Base-by-base conservation (phyloP, 1,140 invertebrate genomes). In the Pseudomyrmex sp. region DNA sequence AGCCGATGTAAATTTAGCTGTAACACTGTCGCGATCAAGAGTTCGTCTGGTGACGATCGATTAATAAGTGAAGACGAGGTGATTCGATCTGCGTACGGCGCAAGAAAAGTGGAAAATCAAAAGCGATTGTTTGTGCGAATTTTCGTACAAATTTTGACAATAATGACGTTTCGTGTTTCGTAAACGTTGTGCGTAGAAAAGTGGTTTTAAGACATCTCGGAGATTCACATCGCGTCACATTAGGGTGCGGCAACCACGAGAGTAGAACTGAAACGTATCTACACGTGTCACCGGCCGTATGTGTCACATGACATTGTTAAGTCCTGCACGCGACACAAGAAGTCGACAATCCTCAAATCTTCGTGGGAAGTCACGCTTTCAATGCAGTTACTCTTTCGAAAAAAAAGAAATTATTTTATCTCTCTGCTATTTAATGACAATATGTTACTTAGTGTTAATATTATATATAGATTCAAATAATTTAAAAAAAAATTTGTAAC, bases 101-200 rank as follows among this genome's bases (percentile, higher is more conserved):
- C 4, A 2, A 26, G 75, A 12, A 44, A 50, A 72, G 76, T 80
- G 76, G 52, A 50, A 70, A 70, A 61, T 20, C 44, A 46, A 56
- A 80, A 80, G 35, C 76, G 76, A 23, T 70, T 72, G n/a, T 80
- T 79, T 61, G 76, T 80, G 76, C 66, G 23, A 26, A 44, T 80
- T 65, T 44, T 15, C 13, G 20, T 15, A 2, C 20, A 80, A 35
- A 35, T 35, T 35, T 80, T 72, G 76, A 59, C 20, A 44, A 35
- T 80, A 70, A 80, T 80, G 44, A 70, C 76, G 54, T 72, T 70
- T 70, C 76, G 76, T 72, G 66, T 66, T 59, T 54, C 70, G 44
- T 69, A 52, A 52, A 76, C 61, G 13, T 48, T 44, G 52, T 26
- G 63, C 52, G 44, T 72, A 61, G 66, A 26, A 35, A 80, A 61